A percentile compares a stretch with the other conserved stretches of the same genome.
Conservation (phyloP, 2,797 vertebrate genomes). For the Eutrigla gurnardus region DNA sequence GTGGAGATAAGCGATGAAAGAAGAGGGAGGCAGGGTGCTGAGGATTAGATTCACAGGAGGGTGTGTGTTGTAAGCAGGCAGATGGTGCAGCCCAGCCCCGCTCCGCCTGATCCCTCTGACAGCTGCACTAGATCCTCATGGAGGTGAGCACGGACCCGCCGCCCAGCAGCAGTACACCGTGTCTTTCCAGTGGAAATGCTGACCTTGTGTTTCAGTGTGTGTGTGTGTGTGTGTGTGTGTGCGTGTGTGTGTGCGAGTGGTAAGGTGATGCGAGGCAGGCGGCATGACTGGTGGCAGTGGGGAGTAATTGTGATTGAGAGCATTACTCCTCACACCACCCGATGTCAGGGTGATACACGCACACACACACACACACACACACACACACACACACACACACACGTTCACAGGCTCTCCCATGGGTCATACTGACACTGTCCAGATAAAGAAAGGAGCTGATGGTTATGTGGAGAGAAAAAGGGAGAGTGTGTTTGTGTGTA, state of each 20-base stretch:
- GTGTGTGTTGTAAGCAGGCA: slow-evolving; percentile 76
- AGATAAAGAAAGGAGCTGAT: slow-evolving; percentile 84
- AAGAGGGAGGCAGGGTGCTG: slow-evolving; percentile 73
- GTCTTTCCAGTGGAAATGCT: slow-evolving; percentile 68
- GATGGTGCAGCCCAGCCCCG: slow-evolving; percentile 60
- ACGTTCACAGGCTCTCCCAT: slow-evolving; percentile 65
- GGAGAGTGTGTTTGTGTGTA: slow-evolving; percentile 29
- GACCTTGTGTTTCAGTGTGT: slow-evolving; percentile 55
- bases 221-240: slow-evolving; percentile 23
- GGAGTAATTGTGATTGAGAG: slow-evolving; percentile 86
- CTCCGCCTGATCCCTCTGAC: slow-evolving; percentile 69
- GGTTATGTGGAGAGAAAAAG: slow-evolving; percentile 62
- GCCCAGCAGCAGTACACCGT: slow-evolving; percentile 57
- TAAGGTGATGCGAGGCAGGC: slow-evolving; percentile 71
- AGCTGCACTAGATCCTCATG: slow-evolving; percentile 75
- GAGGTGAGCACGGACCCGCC: slow-evolving; percentile 68
- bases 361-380: slow-evolving; percentile 9
- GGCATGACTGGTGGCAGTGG: slow-evolving; percentile 77
- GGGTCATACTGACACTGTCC: slow-evolving; percentile 85
- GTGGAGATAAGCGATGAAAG: slow-evolving; percentile 81
- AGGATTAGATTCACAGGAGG: slow-evolving; percentile 71
- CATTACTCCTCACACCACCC: slow-evolving; percentile 77
- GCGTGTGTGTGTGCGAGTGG: slow-evolving; percentile 23
- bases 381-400: slow-evolving; percentile 39
- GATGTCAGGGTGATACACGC: slow-evolving; percentile 63